Percentiles rank a stretch among this genome's conserved stretches.
phyloP scores from a whole-genome alignment of 1,140 invertebrate species.

The Notospermus geniculatus region DNA sequence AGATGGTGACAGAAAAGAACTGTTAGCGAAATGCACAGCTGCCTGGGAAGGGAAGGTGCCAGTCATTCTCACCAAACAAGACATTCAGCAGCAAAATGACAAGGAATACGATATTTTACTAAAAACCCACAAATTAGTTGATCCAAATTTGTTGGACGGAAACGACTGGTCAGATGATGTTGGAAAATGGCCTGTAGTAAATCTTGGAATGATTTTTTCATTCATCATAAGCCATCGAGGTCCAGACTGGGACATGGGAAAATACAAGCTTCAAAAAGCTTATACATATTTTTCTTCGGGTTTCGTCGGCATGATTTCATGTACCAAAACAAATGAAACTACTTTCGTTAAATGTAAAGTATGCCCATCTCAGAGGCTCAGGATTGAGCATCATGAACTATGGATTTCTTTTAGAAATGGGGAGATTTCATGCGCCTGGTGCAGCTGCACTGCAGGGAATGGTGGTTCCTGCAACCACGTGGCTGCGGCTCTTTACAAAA shows the following conservation, averaged over 20 bases:
- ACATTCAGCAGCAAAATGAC: not conserved
- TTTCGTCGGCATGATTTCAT: not conserved
- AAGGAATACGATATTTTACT: not conserved
- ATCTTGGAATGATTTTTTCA: not conserved
- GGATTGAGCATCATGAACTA: not conserved
- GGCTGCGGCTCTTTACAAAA: not conserved
- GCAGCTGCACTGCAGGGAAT: not conserved
- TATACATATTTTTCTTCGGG: too few species aligned
- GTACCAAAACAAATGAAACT: not conserved
- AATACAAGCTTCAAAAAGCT: too few species aligned
- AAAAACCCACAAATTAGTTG: not conserved
- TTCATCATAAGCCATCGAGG: not conserved
- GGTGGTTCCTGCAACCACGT: not conserved
- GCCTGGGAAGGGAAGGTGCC: not conserved
- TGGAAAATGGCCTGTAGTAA: not conserved
- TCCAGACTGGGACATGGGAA: too few species aligned
- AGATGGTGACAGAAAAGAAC: not conserved
- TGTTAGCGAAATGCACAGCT: not conserved
- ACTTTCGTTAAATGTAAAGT: not conserved
- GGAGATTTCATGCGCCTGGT: not conserved
- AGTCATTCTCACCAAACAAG: not conserved
- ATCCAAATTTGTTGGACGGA: not conserved
- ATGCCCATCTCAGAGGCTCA: not conserved
- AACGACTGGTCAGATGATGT: not conserved
- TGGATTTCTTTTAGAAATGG: not conserved